phyloP scores from a whole-genome alignment of 2,797 vertebrate genomes.

The Apogon talboti region DNA sequence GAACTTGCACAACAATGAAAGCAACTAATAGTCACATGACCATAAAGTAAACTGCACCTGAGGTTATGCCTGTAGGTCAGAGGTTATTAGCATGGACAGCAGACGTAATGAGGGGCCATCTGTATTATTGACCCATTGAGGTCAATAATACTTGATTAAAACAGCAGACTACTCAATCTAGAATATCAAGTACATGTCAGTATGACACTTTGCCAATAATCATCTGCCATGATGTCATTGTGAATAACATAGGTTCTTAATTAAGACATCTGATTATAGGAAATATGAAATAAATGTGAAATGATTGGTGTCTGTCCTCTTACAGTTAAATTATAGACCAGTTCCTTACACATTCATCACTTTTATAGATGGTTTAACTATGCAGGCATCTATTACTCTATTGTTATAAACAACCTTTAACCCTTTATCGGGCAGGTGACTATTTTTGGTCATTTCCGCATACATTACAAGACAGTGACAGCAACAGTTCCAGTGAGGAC shows the following conservation, averaged over 20 bases:
- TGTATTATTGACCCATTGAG: slow-evolving; percentile 24
- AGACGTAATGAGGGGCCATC: slow-evolving; percentile 16
- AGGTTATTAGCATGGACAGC: slow-evolving; percentile 25
- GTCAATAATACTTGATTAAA: slow-evolving; percentile 51
- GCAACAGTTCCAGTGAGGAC: too few species aligned
- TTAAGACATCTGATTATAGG: background rate
- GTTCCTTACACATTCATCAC: background rate
- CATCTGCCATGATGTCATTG: background rate
- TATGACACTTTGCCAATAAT: slow-evolving; percentile 5
- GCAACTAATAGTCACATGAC: slow-evolving; percentile 1
- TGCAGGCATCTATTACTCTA: background rate
- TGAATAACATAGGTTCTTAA: background rate
- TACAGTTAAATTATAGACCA: background rate
- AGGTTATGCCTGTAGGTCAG: slow-evolving; percentile 32
- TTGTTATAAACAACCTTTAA: background rate
- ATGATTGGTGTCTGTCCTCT: background rate
- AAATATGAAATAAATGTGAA: background rate
- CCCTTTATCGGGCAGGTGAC: too few species aligned
- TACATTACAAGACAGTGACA: too few species aligned
- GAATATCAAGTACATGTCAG: slow-evolving; percentile 24
- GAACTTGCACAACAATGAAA: too few species aligned
- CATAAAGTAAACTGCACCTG: slow-evolving; percentile 8
- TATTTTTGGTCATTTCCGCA: too few species aligned
- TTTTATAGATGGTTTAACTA: background rate
- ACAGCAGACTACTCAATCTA: slow-evolving; percentile 1